Percentiles rank a stretch among this genome's conserved stretches.
These are phyloP conservation scores for Corbicula japonica DNA, from an alignment of 2,888 invertebrate species.

Conservation along the genomic window DNA sequence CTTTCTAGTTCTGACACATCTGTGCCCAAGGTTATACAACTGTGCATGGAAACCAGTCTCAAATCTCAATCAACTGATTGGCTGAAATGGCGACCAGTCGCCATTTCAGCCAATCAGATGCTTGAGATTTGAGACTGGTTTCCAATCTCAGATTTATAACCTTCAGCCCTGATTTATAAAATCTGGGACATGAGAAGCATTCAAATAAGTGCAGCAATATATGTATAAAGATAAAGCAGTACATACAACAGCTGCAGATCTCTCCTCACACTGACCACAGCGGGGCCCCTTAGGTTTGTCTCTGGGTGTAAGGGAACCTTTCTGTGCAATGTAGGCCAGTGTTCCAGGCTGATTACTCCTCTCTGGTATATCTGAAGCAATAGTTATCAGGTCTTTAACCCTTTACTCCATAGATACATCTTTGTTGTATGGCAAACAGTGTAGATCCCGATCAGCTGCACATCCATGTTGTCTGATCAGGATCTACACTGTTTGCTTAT, in stretches of 20 bases:
- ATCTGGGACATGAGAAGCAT: too few species aligned
- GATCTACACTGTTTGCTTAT: neutral
- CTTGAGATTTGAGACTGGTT: too few species aligned
- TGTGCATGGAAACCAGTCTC: too few species aligned
- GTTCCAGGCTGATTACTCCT: constrained; percentile 82
- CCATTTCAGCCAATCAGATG: too few species aligned
- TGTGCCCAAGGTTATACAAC: too few species aligned
- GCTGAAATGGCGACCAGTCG: too few species aligned
- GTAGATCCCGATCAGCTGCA: neutral
- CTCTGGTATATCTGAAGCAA: constrained; percentile 73
- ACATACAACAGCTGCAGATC: constrained; percentile 84
- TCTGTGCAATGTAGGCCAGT: constrained; percentile 81
- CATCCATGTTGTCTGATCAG: neutral
- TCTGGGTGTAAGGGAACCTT: constrained; percentile 56
- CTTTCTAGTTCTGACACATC: too few species aligned
- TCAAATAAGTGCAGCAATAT: too few species aligned
- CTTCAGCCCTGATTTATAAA: too few species aligned
- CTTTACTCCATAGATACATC: neutral
- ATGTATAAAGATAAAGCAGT: too few species aligned
- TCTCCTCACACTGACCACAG: constrained; percentile 86
- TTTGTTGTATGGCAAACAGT: neutral
- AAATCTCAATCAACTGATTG: too few species aligned
- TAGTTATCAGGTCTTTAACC: neutral
- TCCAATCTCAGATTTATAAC: too few species aligned
- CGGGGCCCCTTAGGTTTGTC: constrained; percentile 80